These are phyloP conservation scores for Thyatira batis DNA, from an alignment of 2,888 invertebrate genomes.

Conservation along the genomic window DNA sequence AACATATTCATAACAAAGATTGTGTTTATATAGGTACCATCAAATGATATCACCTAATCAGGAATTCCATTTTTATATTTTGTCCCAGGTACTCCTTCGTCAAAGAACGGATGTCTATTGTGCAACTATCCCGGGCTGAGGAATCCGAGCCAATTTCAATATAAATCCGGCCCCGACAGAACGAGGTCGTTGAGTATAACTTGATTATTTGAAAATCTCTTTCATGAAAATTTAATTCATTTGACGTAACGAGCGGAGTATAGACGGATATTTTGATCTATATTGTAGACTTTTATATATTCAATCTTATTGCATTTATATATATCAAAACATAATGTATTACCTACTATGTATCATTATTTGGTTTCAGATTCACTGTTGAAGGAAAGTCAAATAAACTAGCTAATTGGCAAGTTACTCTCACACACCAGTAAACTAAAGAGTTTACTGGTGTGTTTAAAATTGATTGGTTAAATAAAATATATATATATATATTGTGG, in stretches of 20 bases:
- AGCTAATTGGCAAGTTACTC: too few species aligned
- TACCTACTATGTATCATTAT: too few species aligned
- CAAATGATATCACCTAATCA: background rate
- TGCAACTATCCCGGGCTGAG: background rate
- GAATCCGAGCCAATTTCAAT: constrained; percentile 3
- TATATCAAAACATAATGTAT: too few species aligned
- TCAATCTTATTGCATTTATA: too few species aligned
- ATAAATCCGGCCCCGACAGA: background rate
- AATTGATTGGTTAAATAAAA: too few species aligned
- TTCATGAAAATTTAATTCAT: constrained; percentile 1
- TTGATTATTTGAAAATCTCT: constrained; percentile 3
- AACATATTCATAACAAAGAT: too few species aligned
- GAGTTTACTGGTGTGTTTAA: too few species aligned
- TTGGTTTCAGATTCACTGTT: too few species aligned
- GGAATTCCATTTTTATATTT: background rate
- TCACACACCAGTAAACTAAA: too few species aligned
- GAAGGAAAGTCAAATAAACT: too few species aligned
- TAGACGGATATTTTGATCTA: background rate
- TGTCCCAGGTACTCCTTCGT: background rate
- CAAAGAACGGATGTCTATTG: constrained; percentile 2
- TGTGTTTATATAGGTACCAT: background rate
- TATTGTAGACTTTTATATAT: background rate
- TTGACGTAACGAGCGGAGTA: background rate
- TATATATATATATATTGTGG: too few species aligned
- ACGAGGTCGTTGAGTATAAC: background rate